Evolutionary conservation across 2,888 invertebrate species (phyloP).

Genomic region (Euzophera pinguis): DNA sequence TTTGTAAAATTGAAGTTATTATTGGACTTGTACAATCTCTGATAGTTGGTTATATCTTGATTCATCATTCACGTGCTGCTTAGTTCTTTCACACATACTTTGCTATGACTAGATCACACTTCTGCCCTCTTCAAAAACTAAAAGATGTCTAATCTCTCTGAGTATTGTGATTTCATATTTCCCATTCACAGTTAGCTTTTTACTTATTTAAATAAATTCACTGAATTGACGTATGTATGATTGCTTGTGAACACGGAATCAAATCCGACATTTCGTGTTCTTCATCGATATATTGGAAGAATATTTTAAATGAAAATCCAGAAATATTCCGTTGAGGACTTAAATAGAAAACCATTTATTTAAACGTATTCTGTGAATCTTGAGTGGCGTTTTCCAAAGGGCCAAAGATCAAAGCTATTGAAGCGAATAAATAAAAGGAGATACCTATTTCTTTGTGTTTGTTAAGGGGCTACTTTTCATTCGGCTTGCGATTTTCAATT

Average conservation of each 20-base stretch:
- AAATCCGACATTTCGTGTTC: constrained; percentile 1
- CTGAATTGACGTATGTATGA: not conserved
- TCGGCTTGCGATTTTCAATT: constrained; percentile 32
- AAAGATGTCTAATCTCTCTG: too few species aligned
- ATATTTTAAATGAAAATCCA: constrained; percentile 36
- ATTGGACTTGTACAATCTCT: too few species aligned
- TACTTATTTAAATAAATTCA: too few species aligned
- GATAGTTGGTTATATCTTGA: too few species aligned
- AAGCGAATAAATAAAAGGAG: constrained; percentile 49
- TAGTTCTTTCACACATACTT: too few species aligned
- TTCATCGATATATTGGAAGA: constrained; percentile 13
- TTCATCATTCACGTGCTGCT: too few species aligned
- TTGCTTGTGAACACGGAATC: constrained; percentile 4
- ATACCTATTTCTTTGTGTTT: constrained; percentile 43
- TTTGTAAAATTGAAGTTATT: too few species aligned
- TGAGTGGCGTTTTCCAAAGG: constrained; percentile 49
- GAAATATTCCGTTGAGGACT: constrained; percentile 31
- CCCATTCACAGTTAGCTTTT: too few species aligned
- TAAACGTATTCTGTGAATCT: constrained; percentile 45
- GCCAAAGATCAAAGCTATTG: constrained; percentile 54
- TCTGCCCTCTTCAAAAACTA: too few species aligned
- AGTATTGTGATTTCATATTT: too few species aligned
- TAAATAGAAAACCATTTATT: constrained; percentile 42
- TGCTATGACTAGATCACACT: too few species aligned
- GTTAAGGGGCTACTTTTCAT: constrained; percentile 33